Base-by-base conservation (phyloP, 37 sponge, comb jelly and placozoan genomes). In the Chondrilla cf. caribensis region DNA sequence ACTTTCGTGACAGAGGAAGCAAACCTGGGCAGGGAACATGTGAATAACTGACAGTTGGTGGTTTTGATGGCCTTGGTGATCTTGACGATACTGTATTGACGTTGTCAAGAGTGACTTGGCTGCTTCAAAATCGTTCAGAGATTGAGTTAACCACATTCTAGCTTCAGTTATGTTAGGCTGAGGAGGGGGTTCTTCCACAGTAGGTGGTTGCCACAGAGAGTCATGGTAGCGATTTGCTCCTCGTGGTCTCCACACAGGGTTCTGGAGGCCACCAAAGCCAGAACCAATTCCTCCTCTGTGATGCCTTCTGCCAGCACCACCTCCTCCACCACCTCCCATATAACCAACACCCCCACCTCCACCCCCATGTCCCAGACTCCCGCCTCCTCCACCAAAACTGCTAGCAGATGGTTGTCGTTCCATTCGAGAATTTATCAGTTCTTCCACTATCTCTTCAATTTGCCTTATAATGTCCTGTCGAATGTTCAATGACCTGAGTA, bases 1-100 rank as follows among this genome's bases (percentile, higher is more conserved):
- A 35, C 54, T 58, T 18, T 92, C 89, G 78, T 92, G 92, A 28
- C 80, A 78, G 3, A 92, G 83, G 55, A 92, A 92, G 78, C 92
- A 92, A 29, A 92, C 80, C 0, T 84, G 83, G 3, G 89, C 88
- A 31, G 90, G 90, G 66, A 86, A 90, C 9, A 73, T 37, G 7
- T 11, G 44, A 5, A 73, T 24, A 14, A 39, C 19, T 21, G 31
- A n/a, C 2, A 42, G 1, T n/a, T 39, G 2, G 41, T 73, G 18
- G 15, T 62, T 62, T 62, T n/a, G 64, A 6, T 19, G 8, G 64
- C 29, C 15, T 55, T 55, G 57, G 17, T 55, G 11, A 17, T 11
- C 57, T 15, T 6, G 4, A 7, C 29, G 25, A 62, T 43, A 36
- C 43, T 40, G 17, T 2, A 36, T 32, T 19, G 76, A 73, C 6